Percentiles rank a stretch among this genome's conserved stretches.
Conservation (phyloP, 2,113 vertebrate genomes). For the Hippopotamus amphibius region DNA sequence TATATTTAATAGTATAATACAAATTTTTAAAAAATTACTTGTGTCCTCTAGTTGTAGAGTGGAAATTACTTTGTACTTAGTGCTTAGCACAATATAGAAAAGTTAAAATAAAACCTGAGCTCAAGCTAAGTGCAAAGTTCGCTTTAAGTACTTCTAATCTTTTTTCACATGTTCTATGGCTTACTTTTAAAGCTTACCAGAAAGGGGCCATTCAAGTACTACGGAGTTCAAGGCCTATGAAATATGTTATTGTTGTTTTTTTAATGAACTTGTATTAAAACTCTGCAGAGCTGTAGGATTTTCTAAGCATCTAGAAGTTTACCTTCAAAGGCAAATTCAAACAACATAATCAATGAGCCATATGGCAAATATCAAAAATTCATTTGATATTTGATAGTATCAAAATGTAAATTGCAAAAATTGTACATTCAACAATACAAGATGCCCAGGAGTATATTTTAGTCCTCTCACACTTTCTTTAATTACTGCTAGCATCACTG, state of each 20-base stretch:
- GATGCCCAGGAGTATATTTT: background rate
- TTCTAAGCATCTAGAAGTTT: constrained; percentile 4
- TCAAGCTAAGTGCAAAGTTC: background rate
- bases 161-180: background rate
- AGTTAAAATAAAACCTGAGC: constrained; percentile 25
- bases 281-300: background rate
- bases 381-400: constrained; percentile 35
- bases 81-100: constrained; percentile 13
- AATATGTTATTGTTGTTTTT: background rate
- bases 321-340: constrained; percentile 12
- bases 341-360: background rate
- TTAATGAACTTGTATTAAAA: constrained; percentile 30
- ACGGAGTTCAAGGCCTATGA: background rate
- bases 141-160: background rate
- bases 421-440: background rate
- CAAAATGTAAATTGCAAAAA: constrained; percentile 33
- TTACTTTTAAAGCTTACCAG: constrained; percentile 43
- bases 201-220: constrained; percentile 9
- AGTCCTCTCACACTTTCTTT: background rate
- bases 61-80: background rate
- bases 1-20: background rate
- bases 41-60: background rate
- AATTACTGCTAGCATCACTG: background rate
- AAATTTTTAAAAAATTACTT: background rate
- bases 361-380: background rate